Evolutionary conservation across 2,113 vertebrate genomes (phyloP).

Genomic region (Silurus asotus): DNA sequence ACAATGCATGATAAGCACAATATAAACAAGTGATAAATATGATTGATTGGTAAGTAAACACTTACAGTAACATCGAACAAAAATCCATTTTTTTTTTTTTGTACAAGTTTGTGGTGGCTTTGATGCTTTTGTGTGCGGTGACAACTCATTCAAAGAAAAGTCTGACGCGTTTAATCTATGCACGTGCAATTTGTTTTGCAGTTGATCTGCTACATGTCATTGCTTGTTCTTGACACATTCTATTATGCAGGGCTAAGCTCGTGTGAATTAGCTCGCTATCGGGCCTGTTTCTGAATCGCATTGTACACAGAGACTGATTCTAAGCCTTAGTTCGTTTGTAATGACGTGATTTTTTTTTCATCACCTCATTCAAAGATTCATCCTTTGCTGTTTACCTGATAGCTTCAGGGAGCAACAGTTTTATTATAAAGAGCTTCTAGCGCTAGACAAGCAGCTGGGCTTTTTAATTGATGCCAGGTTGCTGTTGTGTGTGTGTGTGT

Average conservation of each 20-base stretch:
- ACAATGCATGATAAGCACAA: slow-evolving; percentile 21
- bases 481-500: slow-evolving; percentile 39
- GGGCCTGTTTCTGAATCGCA: slow-evolving; percentile 55
- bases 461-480: slow-evolving; percentile 46
- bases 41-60: slow-evolving; percentile 28
- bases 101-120: slow-evolving; percentile 15
- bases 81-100: background rate
- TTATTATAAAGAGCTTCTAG: slow-evolving; percentile 24
- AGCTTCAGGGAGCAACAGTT: slow-evolving; percentile 32
- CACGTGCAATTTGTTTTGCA: slow-evolving; percentile 37
- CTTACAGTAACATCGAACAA: slow-evolving; percentile 11
- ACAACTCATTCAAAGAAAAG: slow-evolving; percentile 31
- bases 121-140: slow-evolving; percentile 32
- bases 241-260: slow-evolving; percentile 75
- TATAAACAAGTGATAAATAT: slow-evolving; percentile 32
- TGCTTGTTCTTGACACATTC: slow-evolving; percentile 39
- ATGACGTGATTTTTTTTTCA: slow-evolving; percentile 17
- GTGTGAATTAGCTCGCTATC: slow-evolving; percentile 84
- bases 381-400: slow-evolving; percentile 38
- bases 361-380: slow-evolving; percentile 34
- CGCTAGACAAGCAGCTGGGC: slow-evolving; percentile 39
- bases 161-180: slow-evolving; percentile 41
- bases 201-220: slow-evolving; percentile 33
- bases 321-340: slow-evolving; percentile 47
- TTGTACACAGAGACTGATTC: slow-evolving; percentile 33